Conservation (phyloP, 2,888 invertebrate genomes). For the Trichopria drosophilae region DNA sequence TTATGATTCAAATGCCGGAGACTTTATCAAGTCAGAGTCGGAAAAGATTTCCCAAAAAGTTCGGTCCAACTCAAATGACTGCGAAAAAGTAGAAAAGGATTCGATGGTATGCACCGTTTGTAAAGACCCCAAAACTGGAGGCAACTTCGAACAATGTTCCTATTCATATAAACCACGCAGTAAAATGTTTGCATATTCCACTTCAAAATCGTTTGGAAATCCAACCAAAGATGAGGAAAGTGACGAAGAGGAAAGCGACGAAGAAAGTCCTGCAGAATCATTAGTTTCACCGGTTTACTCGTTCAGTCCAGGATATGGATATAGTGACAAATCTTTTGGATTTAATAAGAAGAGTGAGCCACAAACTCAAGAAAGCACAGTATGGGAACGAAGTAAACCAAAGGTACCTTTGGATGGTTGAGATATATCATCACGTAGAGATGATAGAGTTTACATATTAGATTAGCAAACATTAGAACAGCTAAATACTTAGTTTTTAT, state of each 20-base stretch:
- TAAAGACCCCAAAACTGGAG: slow-evolving; percentile 73
- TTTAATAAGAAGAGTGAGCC: no score
- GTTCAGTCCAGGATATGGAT: no score
- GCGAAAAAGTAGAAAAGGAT: slow-evolving; percentile 67
- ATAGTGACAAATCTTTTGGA: no score
- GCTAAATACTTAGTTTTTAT: no score
- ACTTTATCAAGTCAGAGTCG: slow-evolving; percentile 63
- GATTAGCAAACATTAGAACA: no score
- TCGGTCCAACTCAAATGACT: slow-evolving; percentile 61
- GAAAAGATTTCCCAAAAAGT: slow-evolving; percentile 65
- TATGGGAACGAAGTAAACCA: no score
- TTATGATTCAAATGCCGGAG: slow-evolving; percentile 34
- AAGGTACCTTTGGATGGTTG: no score
- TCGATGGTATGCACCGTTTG: slow-evolving; percentile 75
- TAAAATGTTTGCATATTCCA: slow-evolving; percentile 60
- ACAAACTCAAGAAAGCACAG: no score
- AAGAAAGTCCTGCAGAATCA: slow-evolving; percentile 24
- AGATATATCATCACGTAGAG: no score
- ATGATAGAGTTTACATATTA: no score
- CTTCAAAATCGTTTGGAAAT: slow-evolving; percentile 46
- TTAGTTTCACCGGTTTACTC: slow-evolving; percentile 12
- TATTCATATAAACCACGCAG: slow-evolving; percentile 75
- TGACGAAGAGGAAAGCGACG: slow-evolving; percentile 6
- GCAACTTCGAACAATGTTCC: slow-evolving; percentile 78
- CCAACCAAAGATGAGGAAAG: slow-evolving; percentile 34